Evolutionary conservation across 2,797 vertebrate species (phyloP).

Genomic region (Hippocampus kuda): DNA sequence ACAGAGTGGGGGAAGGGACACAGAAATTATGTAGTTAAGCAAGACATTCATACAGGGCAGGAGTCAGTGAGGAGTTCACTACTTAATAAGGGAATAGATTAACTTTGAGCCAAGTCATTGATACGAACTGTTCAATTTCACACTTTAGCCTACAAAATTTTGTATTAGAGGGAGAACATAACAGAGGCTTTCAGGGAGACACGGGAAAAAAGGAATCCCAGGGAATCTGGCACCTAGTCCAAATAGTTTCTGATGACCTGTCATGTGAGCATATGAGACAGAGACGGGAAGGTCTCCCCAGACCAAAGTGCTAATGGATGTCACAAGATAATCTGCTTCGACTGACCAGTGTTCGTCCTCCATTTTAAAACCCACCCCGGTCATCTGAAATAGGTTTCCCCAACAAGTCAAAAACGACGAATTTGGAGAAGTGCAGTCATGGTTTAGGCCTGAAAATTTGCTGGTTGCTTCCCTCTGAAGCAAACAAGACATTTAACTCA

Average conservation of each 20-base stretch:
- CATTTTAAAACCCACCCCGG: background rate
- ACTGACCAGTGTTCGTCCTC: slow-evolving; percentile 12
- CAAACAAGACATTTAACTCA: slow-evolving; percentile 1
- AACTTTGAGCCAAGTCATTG: slow-evolving; percentile 8
- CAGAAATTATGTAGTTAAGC: slow-evolving; percentile 29
- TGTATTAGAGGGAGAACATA: slow-evolving; percentile 8
- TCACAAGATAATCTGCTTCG: slow-evolving; percentile 43
- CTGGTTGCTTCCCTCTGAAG: slow-evolving; percentile 8
- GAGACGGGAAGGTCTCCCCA: slow-evolving; percentile 9
- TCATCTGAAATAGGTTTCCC: slow-evolving; percentile 15
- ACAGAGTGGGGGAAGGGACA: slow-evolving; percentile 23
- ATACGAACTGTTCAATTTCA: slow-evolving; percentile 17
- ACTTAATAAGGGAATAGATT: slow-evolving; percentile 9
- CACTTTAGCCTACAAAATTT: slow-evolving; percentile 24
- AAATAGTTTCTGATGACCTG: slow-evolving; percentile 42
- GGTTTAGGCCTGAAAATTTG: background rate
- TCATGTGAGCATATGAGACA: slow-evolving; percentile 46
- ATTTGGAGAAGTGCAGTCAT: slow-evolving; percentile 19
- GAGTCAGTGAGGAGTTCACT: slow-evolving; percentile 14
- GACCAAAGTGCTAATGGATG: slow-evolving; percentile 31
- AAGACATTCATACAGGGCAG: slow-evolving; percentile 20
- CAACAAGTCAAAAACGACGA: slow-evolving; percentile 5
- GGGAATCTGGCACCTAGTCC: slow-evolving; percentile 58
- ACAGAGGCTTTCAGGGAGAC: slow-evolving; percentile 14
- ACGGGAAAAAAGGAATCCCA: slow-evolving; percentile 28